A percentile compares a stretch with the other conserved stretches of the same genome.
These are phyloP conservation scores for Melanaphis sacchari DNA, from an alignment of 1,140 invertebrate species.

Conservation along the genomic window DNA sequence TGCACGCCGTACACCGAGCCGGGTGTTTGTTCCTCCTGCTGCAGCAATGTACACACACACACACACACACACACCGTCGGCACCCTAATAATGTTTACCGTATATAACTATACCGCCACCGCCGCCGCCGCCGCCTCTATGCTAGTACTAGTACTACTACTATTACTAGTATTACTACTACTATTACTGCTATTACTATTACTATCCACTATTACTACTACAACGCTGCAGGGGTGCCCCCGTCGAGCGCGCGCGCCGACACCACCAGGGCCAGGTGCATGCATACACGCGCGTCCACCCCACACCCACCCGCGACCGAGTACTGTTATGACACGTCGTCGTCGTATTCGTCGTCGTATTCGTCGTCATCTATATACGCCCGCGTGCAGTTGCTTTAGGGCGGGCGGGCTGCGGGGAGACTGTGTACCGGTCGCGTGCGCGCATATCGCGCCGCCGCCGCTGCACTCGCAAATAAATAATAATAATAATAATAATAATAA, in stretches of 20 bases:
- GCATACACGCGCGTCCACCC: background rate
- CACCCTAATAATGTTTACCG: background rate
- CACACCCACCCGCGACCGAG: background rate
- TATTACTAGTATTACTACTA: background rate
- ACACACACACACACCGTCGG: background rate
- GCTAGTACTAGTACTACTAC: background rate
- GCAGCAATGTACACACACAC: background rate
- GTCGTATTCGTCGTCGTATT: background rate
- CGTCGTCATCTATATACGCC: background rate
- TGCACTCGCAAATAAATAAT: background rate
- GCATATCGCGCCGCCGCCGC: background rate
- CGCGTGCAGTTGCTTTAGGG: background rate
- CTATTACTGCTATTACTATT: background rate
- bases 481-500: no score
- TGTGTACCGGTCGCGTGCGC: constrained; percentile 32
- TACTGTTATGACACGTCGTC: background rate
- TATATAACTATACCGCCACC: no score
- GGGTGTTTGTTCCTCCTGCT: constrained; percentile 1
- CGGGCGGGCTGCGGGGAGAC: background rate
- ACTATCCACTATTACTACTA: background rate
- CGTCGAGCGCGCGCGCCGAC: background rate
- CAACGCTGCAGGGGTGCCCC: background rate
- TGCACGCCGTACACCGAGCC: background rate
- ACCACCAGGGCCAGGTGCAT: background rate
- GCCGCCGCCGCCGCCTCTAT: background rate